A percentile compares a stretch with the other conserved stretches of the same genome.
Evolutionary conservation across 2,888 invertebrate genomes (phyloP).

Genomic region (Caenorhabditis sp.): DNA sequence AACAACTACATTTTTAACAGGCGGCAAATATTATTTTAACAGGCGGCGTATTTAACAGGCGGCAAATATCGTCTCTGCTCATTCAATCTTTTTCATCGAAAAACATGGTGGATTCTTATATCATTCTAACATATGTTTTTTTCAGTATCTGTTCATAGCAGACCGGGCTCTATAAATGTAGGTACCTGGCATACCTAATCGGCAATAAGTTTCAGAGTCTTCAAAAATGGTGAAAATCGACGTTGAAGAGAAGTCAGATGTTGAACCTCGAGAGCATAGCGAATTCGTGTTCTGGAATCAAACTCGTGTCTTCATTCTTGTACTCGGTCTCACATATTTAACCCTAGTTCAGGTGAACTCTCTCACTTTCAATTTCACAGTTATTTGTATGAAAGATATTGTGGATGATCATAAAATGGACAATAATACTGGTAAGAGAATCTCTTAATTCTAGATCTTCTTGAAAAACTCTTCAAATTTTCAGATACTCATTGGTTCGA

Average conservation of each 20-base stretch:
- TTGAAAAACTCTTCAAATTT: no score
- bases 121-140: no score
- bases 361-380: slow-evolving; percentile 37
- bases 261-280: slow-evolving; percentile 7
- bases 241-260: background rate
- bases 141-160: no score
- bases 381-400: slow-evolving; percentile 43
- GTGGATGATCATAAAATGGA: background rate
- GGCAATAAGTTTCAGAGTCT: background rate
- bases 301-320: slow-evolving; percentile 11
- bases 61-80: no score
- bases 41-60: no score
- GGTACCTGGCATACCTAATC: no score
- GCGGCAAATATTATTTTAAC: no score
- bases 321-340: slow-evolving; percentile 10
- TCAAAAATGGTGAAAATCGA: slow-evolving; percentile 23
- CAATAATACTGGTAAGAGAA: background rate
- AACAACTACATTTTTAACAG: no score
- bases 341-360: slow-evolving; percentile 30
- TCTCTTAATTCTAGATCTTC: no score
- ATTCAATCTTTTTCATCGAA: no score
- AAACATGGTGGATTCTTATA: no score
- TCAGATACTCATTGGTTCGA: slow-evolving; percentile 34
- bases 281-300: slow-evolving; percentile 26
- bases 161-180: no score